Percentiles rank a stretch among this genome's conserved stretches.
phyloP scores from a whole-genome alignment of 2,888 invertebrate genomes.

The Amblyjoppa proteus region DNA sequence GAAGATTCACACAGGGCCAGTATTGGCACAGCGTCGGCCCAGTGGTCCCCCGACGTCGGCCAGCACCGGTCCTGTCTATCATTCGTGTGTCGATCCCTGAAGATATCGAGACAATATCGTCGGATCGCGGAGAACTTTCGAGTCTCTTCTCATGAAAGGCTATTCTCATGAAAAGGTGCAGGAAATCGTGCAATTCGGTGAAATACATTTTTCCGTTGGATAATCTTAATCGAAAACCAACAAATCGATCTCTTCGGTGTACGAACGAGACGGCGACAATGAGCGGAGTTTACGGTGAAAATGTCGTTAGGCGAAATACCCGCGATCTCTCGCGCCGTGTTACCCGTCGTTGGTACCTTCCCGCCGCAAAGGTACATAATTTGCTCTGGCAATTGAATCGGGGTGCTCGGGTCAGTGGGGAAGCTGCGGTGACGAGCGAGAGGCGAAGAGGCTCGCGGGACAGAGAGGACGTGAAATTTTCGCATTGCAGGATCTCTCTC shows the following conservation, averaged over 20 bases:
- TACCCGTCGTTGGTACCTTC: neutral
- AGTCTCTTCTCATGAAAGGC: neutral
- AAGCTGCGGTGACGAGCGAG: conserved; percentile 1
- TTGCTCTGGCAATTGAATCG: conserved; percentile 35
- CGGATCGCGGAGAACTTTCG: neutral
- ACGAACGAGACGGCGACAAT: neutral
- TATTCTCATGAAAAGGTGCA: neutral
- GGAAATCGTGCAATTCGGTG: neutral
- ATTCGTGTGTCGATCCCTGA: too few species aligned
- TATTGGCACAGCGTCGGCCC: too few species aligned
- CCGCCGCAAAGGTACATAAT: conserved; percentile 20
- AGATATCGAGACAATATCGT: neutral
- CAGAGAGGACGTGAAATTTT: neutral
- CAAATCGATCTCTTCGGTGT: neutral
- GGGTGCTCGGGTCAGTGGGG: neutral
- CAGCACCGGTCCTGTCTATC: too few species aligned
- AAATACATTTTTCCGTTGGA: neutral
- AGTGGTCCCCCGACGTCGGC: too few species aligned
- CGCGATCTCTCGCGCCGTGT: neutral
- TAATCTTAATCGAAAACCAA: neutral
- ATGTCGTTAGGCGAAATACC: neutral
- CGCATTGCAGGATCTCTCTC: neutral
- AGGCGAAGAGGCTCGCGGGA: neutral
- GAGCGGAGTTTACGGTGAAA: neutral
- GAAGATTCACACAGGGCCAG: too few species aligned